A percentile compares a stretch with the other conserved stretches of the same genome.
Evolutionary conservation across 2,888 invertebrate species (phyloP).

Genomic region (Trissolcus brochymenae): DNA sequence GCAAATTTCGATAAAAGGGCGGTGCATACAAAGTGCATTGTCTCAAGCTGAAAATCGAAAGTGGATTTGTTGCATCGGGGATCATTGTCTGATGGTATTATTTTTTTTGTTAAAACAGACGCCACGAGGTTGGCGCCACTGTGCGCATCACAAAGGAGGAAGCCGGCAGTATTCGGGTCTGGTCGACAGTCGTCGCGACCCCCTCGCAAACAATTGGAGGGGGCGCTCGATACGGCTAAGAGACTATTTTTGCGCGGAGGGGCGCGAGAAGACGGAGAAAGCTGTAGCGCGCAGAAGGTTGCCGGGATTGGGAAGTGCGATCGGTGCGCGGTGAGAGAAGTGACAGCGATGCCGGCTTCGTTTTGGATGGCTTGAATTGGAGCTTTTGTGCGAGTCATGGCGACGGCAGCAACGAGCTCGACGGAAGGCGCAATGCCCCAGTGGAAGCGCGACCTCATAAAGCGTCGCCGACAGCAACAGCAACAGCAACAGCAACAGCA

Average conservation of each 20-base stretch:
- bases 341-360: not conserved
- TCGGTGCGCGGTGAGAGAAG: not conserved
- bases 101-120: constrained; percentile 36
- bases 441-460: constrained; percentile 88
- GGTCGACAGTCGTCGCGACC: constrained; percentile 27
- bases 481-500: constrained; percentile 76
- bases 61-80: not conserved
- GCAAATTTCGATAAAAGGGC: not conserved
- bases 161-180: constrained; percentile 32
- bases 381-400: constrained; percentile 3
- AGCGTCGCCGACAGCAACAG: constrained; percentile 79
- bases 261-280: constrained; percentile 34
- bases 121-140: constrained; percentile 50
- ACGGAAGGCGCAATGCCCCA: constrained; percentile 79
- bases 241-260: constrained; percentile 4
- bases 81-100: too few species aligned
- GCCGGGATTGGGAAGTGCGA: constrained; percentile 10
- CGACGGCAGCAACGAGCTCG: constrained; percentile 1
- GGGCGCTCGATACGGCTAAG: constrained; percentile 55
- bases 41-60: not conserved
- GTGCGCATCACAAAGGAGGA: constrained; percentile 42
- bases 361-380: not conserved
- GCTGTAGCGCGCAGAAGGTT: constrained; percentile 37
- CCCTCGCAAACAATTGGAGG: constrained; percentile 25
- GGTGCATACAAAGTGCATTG: not conserved